These are phyloP conservation scores for Drosophila bocqueti DNA, from an alignment of 1,140 invertebrate species.

Conservation along the genomic window DNA sequence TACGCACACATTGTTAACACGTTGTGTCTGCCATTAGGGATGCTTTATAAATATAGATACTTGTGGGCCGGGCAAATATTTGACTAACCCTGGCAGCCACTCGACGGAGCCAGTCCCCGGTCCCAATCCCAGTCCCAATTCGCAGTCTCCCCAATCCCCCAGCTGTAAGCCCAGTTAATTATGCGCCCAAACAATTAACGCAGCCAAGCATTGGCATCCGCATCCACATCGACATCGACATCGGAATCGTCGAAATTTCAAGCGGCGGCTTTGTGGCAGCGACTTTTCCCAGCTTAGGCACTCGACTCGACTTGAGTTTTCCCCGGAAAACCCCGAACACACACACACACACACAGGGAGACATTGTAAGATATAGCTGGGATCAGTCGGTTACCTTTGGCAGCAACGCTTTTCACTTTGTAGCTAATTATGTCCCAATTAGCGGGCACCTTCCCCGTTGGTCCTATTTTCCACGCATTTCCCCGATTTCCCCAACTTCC, in stretches of 20 bases:
- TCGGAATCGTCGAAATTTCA: neutral
- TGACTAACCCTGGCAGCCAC: neutral
- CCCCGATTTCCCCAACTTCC: no score
- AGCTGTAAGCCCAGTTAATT: slow-evolving; percentile 23
- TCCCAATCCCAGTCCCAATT: neutral
- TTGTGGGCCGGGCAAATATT: slow-evolving; percentile 20
- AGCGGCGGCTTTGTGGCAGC: slow-evolving; percentile 16
- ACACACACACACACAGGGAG: neutral
- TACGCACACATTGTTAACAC: slow-evolving; percentile 13
- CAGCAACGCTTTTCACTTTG: slow-evolving; percentile 35
- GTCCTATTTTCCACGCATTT: neutral
- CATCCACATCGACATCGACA: neutral
- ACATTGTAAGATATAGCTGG: neutral
- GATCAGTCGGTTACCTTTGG: slow-evolving; percentile 26
- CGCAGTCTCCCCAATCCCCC: neutral
- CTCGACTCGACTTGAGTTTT: slow-evolving; percentile 3
- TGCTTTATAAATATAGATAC: slow-evolving; percentile 33
- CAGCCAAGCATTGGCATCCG: slow-evolving; percentile 1
- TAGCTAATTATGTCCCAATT: slow-evolving; percentile 68
- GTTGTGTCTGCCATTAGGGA: slow-evolving; percentile 12
- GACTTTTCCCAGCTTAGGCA: slow-evolving; percentile 14
- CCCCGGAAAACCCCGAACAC: neutral
- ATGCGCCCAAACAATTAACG: slow-evolving; percentile 24
- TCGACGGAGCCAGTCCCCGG: neutral
- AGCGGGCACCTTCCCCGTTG: slow-evolving; percentile 12